A percentile compares a stretch with the other conserved stretches of the same genome.
Evolutionary conservation across 2,113 vertebrate genomes (phyloP).

Genomic region (Hippopotamus amphibius): DNA sequence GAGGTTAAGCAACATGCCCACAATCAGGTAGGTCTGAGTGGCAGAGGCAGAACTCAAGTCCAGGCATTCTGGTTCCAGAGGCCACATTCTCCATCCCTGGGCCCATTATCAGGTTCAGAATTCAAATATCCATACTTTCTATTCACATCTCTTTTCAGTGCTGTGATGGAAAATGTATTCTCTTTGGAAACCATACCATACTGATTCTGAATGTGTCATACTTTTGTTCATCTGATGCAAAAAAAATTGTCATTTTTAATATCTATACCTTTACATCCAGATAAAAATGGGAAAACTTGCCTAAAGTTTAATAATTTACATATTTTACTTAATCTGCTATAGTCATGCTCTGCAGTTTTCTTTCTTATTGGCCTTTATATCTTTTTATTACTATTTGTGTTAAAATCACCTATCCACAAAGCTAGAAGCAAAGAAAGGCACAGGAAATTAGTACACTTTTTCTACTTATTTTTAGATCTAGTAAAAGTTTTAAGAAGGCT

Average conservation of each 20-base stretch:
- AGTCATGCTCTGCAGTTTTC: not conserved
- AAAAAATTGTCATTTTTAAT: not conserved
- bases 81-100: not conserved
- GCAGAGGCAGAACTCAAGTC: not conserved
- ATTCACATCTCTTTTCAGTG: not conserved
- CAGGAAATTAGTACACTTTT: not conserved
- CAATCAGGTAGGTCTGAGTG: not conserved
- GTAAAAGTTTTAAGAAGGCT: not conserved
- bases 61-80: not conserved
- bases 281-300: not conserved
- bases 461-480: not conserved
- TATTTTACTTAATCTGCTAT: not conserved
- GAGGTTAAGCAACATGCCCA: not conserved
- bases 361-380: not conserved
- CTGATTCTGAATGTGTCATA: not conserved
- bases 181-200: not conserved
- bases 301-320: not conserved
- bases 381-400: conserved; percentile 19
- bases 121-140: not conserved
- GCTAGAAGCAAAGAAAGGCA: not conserved
- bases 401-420: not conserved
- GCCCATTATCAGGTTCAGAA: not conserved
- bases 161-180: not conserved
- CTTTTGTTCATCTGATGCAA: not conserved
- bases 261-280: not conserved